Base-by-base conservation (phyloP, 2,888 invertebrate species). In the Hymenopus coronatus region DNA sequence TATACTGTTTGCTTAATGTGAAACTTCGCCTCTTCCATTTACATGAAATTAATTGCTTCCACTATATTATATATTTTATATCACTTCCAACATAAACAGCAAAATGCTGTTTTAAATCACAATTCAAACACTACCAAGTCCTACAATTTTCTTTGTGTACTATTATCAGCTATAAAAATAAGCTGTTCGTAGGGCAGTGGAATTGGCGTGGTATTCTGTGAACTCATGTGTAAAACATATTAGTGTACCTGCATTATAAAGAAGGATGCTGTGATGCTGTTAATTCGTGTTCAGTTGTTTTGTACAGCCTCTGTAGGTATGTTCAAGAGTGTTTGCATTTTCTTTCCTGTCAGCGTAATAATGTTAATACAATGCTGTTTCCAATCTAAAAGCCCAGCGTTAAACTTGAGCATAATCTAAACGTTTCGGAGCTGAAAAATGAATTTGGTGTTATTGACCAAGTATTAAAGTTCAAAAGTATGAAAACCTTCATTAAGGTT, bases 261-360 rank as follows among this genome's bases (percentile, higher is more conserved):
- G 85, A 85, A 88, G 84, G 30, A 70, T 83, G 25, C 88, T 88
- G 88, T 88, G 88, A 88, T 88, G 88, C 28, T 33, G 82, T 87
- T 88, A 83, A 46, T 15, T 70, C 54, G 83, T 88, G 84, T 83
- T 83, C 88, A 20, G 6, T 88, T 84, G 54, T 70, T 70, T 70
- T 70, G 54, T 70, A 20, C 20, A 70, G 54, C 54, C 54, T 70
- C 46, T 85, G 28, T 85, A 85, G 33, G 8, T 84, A 40, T 40
- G 40, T 40, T 40, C 1, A 85, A 85, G 28, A 2, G 15, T 85
- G 33, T 85, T 28, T n/a, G 27, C 3, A 85, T 28, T 28, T 33
- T 85, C n/a, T 20, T 83, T 8, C 20, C 54, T 70, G 54, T 70
- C 20, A 70, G 54, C 15, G 54, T 20, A 70, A 70, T 70, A 25